These are phyloP conservation scores for Pelagia noctiluca DNA, from an alignment of 30 jellyfish, hydroid and myxozoan genomes.

Conservation along the genomic window DNA sequence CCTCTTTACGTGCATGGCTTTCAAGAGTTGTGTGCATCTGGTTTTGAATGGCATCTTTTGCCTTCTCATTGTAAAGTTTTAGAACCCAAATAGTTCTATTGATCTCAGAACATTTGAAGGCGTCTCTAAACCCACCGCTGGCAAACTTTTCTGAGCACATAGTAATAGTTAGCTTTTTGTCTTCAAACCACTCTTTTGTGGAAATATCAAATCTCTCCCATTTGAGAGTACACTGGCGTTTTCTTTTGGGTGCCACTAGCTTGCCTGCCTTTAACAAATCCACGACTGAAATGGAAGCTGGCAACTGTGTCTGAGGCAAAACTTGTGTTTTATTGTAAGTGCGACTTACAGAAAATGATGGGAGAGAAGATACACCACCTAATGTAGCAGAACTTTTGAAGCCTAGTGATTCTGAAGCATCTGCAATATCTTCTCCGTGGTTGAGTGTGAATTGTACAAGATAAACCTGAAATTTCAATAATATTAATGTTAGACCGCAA, in stretches of 20 bases:
- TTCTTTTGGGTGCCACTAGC: not conserved
- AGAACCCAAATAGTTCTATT: not conserved
- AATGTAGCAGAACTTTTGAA: not conserved
- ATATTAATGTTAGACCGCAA: no score
- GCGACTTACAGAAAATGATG: not conserved
- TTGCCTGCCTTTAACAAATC: not conserved
- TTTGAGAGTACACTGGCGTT: not conserved
- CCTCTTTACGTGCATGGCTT: slow-evolving; percentile 47
- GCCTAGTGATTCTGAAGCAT: not conserved
- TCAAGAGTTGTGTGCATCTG: not conserved
- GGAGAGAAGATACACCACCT: not conserved
- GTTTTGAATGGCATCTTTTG: not conserved
- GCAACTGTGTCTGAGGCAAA: not conserved
- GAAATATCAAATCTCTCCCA: not conserved
- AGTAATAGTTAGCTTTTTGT: not conserved
- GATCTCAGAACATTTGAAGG: not conserved
- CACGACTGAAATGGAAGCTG: not conserved
- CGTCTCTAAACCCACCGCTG: not conserved
- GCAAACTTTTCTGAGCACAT: not conserved
- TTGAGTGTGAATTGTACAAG: not conserved
- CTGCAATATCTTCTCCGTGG: not conserved
- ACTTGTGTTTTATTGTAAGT: no score
- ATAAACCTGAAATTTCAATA: not conserved
- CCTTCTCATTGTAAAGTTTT: not conserved
- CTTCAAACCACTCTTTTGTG: not conserved